Conservation (phyloP, 1,140 invertebrate genomes). For the Euglossa dilemma region DNA sequence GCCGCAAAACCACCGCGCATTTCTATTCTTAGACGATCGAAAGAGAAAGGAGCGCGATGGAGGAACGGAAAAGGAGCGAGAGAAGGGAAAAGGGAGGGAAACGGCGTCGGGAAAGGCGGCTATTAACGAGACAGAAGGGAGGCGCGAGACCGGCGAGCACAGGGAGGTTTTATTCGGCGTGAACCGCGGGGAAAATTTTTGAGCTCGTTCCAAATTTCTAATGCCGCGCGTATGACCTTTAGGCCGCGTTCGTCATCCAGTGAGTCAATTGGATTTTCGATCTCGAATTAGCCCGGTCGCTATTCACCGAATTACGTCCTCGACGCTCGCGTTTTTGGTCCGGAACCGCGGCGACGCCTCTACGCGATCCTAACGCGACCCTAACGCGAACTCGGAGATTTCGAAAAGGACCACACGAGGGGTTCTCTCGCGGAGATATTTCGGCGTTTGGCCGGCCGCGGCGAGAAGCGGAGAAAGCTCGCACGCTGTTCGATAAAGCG, state of each 20-base stretch:
- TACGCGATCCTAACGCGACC: too few species aligned
- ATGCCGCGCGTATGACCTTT: conserved; percentile 33
- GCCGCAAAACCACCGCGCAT: conserved; percentile 64
- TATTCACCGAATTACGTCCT: neutral
- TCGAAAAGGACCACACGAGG: too few species aligned
- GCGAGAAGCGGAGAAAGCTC: neutral
- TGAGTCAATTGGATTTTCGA: conserved; percentile 24
- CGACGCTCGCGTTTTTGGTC: neutral
- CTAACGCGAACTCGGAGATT: too few species aligned
- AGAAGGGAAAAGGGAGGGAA: conserved; percentile 13
- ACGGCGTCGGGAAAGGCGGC: conserved; percentile 2
- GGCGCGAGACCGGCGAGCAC: neutral
- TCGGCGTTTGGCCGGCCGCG: accelerated
- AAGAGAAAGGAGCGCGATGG: conserved; percentile 49
- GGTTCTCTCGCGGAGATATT: too few species aligned
- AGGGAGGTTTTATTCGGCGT: conserved; percentile 11
- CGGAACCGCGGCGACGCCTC: too few species aligned
- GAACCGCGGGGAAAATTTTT: conserved; percentile 26
- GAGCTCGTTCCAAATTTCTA: conserved; percentile 35
- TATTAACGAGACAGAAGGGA: conserved; percentile 20
- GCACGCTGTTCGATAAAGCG: neutral
- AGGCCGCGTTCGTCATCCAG: conserved; percentile 21
- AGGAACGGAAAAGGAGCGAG: conserved; percentile 17
- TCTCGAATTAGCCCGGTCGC: conserved; percentile 1
- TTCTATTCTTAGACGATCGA: conserved; percentile 66